Conservation (phyloP, 2,113 vertebrate genomes). For the Chionodraco myersi region DNA sequence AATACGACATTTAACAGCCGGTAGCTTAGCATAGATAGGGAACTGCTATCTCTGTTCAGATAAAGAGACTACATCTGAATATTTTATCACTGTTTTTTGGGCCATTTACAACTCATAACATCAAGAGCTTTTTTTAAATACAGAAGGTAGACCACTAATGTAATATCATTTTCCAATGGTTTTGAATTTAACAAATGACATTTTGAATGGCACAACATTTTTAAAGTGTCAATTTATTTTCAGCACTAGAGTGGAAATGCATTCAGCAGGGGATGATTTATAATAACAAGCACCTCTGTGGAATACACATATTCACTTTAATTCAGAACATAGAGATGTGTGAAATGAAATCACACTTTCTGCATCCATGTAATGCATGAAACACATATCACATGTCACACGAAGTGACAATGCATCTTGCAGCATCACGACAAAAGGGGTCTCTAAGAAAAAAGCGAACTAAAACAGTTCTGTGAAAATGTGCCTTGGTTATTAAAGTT, state of each 20-base stretch:
- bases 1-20: background rate
- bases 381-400: too few relatives aligned
- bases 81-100: too few relatives aligned
- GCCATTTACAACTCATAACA: too few relatives aligned
- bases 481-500: background rate
- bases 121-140: background rate
- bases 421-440: too few relatives aligned
- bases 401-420: background rate
- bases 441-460: too few relatives aligned
- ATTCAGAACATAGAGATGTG: background rate
- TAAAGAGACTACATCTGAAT: background rate
- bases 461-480: background rate
- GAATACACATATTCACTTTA: background rate
- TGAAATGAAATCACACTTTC: too few relatives aligned
- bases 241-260: too few relatives aligned
- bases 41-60: background rate
- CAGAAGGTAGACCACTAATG: background rate
- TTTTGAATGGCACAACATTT: background rate
- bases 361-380: background rate
- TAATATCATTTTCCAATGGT: background rate
- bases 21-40: background rate
- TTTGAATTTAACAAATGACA: background rate
- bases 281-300: background rate
- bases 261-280: background rate
- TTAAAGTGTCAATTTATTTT: background rate